Conservation (phyloP, 2,888 invertebrate genomes). For the Epistrophe eligans region DNA sequence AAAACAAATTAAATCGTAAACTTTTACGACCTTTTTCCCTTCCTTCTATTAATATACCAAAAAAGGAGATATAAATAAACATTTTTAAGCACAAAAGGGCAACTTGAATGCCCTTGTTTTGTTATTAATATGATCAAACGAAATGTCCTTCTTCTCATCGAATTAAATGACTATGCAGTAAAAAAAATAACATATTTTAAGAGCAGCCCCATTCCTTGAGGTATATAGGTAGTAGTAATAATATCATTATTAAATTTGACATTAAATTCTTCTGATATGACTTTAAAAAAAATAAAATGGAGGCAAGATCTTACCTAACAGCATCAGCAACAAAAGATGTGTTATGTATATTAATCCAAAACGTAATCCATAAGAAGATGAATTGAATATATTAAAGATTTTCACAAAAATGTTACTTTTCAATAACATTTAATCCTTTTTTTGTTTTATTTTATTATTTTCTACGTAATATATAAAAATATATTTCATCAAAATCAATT, state of each 20-base stretch:
- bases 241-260: conserved; percentile 5
- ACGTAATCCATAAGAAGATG: conserved; percentile 75
- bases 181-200: not conserved
- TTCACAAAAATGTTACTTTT: conserved; percentile 75
- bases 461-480: conserved; percentile 51
- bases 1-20: conserved; percentile 64
- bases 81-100: not conserved
- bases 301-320: conserved; percentile 55
- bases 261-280: not conserved
- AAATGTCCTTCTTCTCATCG: conserved; percentile 11
- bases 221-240: not conserved
- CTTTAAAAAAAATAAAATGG: not conserved
- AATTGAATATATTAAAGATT: conserved; percentile 73
- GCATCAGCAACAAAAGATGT: conserved; percentile 74
- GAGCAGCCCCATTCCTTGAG: not conserved
- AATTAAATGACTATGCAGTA: conserved; percentile 5
- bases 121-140: conserved; percentile 21
- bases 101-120: not conserved
- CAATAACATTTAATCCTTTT: conserved; percentile 75
- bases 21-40: conserved; percentile 51
- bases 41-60: not conserved
- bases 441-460: conserved; percentile 55
- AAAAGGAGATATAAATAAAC: conserved; percentile 1
- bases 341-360: conserved; percentile 74
- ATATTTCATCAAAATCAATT: conserved; percentile 68